phyloP scores from a whole-genome alignment of 2,888 invertebrate genomes.

The Laothoe populi region DNA sequence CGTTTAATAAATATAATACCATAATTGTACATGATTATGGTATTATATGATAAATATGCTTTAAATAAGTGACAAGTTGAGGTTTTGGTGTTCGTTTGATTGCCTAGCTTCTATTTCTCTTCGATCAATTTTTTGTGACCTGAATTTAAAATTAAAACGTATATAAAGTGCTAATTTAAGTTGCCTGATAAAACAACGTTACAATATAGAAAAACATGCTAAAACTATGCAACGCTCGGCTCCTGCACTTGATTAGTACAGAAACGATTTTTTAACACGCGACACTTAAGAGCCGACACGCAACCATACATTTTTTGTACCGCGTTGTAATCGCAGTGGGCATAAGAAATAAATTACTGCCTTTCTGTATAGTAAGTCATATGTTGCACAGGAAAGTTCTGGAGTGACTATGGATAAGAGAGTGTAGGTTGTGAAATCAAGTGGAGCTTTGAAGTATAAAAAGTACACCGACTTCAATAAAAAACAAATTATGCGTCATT shows the following conservation, averaged over 20 bases:
- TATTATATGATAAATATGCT: no score
- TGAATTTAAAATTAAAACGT: neutral
- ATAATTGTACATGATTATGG: neutral
- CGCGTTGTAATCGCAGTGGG: slow-evolving; percentile 10
- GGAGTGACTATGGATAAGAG: neutral
- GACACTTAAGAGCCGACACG: slow-evolving; percentile 30
- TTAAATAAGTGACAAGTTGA: no score
- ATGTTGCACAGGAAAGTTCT: neutral
- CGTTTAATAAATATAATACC: neutral
- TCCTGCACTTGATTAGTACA: slow-evolving; percentile 43
- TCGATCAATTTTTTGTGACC: neutral
- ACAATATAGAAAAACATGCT: slow-evolving; percentile 23
- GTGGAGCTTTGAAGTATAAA: neutral
- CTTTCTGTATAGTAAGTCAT: slow-evolving; percentile 12
- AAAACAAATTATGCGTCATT: no score
- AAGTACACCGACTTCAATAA: no score
- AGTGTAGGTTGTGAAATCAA: neutral
- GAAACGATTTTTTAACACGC: slow-evolving; percentile 43
- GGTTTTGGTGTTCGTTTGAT: no score
- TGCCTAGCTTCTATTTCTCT: no score
- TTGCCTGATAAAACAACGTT: slow-evolving; percentile 22
- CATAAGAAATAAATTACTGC: slow-evolving; percentile 10
- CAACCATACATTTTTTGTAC: neutral
- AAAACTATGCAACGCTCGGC: slow-evolving; percentile 25
- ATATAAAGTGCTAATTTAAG: slow-evolving; percentile 2